These are phyloP conservation scores for Fistularia tabacaria DNA, from an alignment of 2,797 vertebrate species.

Conservation along the genomic window DNA sequence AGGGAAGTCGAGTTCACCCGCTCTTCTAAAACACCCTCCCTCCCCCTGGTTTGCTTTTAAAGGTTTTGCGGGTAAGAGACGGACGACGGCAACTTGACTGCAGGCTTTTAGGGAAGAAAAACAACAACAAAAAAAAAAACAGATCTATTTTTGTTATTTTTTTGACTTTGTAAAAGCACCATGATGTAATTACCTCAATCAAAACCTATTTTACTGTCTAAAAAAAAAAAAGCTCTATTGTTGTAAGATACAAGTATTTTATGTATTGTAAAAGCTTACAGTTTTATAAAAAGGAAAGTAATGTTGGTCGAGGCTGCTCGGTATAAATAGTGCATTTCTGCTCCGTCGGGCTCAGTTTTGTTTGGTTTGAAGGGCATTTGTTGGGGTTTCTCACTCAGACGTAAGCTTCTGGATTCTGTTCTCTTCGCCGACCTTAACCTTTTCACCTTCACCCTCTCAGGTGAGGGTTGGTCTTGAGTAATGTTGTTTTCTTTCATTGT, in stretches of 20 bases:
- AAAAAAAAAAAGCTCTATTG: slow-evolving; percentile 66
- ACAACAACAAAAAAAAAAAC: slow-evolving; percentile 20
- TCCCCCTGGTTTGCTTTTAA: too few relatives aligned
- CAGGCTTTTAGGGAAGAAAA: slow-evolving; percentile 33
- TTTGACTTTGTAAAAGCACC: slow-evolving; percentile 75
- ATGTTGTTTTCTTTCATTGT: too few relatives aligned
- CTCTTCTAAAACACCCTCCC: too few relatives aligned
- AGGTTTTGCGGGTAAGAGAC: too few relatives aligned
- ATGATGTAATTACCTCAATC: slow-evolving; percentile 79
- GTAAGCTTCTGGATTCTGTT: slow-evolving; percentile 12
- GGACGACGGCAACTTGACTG: neutral
- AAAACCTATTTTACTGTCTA: slow-evolving; percentile 79
- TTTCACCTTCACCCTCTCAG: neutral
- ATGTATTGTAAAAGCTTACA: slow-evolving; percentile 75
- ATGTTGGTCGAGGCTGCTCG: slow-evolving; percentile 57
- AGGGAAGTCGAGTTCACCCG: too few relatives aligned
- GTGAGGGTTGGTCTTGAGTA: too few relatives aligned
- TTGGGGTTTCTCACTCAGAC: slow-evolving; percentile 13
- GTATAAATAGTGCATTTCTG: slow-evolving; percentile 59
- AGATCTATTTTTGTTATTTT: slow-evolving; percentile 67
- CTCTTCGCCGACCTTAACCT: slow-evolving; percentile 1
- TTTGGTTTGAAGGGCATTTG: slow-evolving; percentile 57
- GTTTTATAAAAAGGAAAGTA: slow-evolving; percentile 72
- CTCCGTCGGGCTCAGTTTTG: slow-evolving; percentile 23
- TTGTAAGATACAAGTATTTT: slow-evolving; percentile 81